Evolutionary conservation across 2,113 vertebrate genomes (phyloP).

Genomic region (Istiophorus platypterus): DNA sequence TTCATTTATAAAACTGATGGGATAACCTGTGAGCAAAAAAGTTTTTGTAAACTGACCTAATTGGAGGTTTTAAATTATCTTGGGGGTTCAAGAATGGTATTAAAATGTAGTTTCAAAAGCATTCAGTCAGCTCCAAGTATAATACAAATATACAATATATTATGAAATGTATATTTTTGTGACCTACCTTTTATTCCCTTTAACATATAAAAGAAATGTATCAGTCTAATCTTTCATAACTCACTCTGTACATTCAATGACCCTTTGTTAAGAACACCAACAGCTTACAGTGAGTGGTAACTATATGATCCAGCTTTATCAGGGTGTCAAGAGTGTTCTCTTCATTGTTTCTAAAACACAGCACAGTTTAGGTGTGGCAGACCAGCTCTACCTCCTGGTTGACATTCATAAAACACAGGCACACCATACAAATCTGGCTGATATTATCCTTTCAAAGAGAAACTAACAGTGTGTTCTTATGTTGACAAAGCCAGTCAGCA

Average conservation of each 20-base stretch:
- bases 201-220: neutral
- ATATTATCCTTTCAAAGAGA: neutral
- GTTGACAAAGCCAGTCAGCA: neutral
- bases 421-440: neutral
- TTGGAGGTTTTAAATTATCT: neutral
- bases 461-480: neutral
- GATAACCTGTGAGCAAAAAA: neutral
- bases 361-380: constrained; percentile 59
- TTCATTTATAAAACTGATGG: constrained; percentile 11
- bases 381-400: constrained; percentile 63
- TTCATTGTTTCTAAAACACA: constrained; percentile 35
- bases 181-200: constrained; percentile 7
- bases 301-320: neutral
- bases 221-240: neutral
- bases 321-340: constrained; percentile 24
- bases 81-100: neutral
- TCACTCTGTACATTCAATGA: neutral
- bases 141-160: neutral
- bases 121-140: neutral
- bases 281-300: neutral
- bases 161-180: neutral
- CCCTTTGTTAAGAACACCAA: neutral
- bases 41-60: neutral
- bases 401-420: constrained; percentile 55
- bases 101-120: too few relatives aligned